Evolutionary conservation across 2,797 vertebrate species (phyloP).

Genomic region (Sparus aurata): DNA sequence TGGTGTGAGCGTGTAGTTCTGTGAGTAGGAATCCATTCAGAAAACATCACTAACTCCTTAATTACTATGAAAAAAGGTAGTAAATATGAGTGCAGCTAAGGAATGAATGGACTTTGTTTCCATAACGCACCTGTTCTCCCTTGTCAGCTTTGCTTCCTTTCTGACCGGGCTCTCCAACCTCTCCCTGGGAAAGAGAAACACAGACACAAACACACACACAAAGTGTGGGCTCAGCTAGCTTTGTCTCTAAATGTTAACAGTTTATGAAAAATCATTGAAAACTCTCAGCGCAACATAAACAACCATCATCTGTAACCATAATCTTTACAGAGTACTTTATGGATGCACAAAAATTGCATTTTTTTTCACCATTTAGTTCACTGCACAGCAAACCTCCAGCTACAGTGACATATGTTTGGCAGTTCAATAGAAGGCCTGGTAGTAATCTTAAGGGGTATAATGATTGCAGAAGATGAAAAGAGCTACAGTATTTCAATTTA

Average conservation of each 20-base stretch:
- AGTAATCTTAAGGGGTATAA: constrained; percentile 40
- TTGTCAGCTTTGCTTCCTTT: constrained; percentile 99
- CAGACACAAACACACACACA: constrained; percentile 47
- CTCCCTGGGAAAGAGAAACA: constrained; percentile 88
- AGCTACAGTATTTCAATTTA: constrained; percentile 57
- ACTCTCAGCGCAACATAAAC: constrained; percentile 1
- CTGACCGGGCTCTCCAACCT: constrained; percentile 97
- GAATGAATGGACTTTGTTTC: neutral
- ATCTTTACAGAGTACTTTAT: neutral
- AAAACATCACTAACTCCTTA: neutral
- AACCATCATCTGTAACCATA: constrained; percentile 15
- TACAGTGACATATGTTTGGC: constrained; percentile 33
- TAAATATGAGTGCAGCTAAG: neutral
- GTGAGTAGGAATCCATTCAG: neutral
- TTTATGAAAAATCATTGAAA: constrained; percentile 34
- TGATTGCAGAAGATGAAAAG: constrained; percentile 53
- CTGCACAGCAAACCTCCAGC: constrained; percentile 2
- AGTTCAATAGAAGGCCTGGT: constrained; percentile 36
- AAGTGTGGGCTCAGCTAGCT: constrained; percentile 4
- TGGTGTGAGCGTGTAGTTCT: neutral
- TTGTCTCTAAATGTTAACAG: constrained; percentile 25
- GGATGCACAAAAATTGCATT: neutral
- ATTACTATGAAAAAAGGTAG: neutral
- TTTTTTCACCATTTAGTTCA: neutral
- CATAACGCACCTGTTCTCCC: constrained; percentile 93